A percentile compares a stretch with the other conserved stretches of the same genome.
phyloP scores from a whole-genome alignment of 2,797 vertebrate genomes.

The Hirundo rustica region DNA sequence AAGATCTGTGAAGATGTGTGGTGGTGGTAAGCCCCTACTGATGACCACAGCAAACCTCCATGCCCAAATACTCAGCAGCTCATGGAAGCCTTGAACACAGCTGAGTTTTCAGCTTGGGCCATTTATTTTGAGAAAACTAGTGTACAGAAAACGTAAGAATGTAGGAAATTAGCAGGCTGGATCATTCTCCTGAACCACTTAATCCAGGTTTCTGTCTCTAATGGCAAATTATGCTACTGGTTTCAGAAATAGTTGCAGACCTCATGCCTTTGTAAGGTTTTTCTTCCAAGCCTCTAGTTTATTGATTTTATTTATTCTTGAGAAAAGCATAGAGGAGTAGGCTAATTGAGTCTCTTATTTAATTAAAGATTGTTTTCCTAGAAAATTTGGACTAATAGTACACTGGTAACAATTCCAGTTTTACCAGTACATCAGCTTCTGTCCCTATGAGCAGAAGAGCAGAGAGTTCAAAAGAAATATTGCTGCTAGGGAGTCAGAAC shows the following conservation, averaged over 20 bases:
- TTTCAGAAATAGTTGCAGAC: background rate
- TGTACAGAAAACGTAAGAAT: background rate
- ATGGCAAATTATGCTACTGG: background rate
- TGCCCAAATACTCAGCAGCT: background rate
- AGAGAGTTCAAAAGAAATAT: background rate
- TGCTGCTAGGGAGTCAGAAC: background rate
- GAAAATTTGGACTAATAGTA: background rate
- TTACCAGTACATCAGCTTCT: background rate
- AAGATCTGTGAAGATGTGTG: background rate
- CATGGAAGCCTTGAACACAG: background rate
- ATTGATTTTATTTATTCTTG: background rate
- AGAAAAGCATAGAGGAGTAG: background rate
- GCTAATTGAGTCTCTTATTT: background rate
- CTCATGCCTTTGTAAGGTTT: background rate
- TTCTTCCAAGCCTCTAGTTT: background rate
- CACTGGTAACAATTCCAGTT: background rate
- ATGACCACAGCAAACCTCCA: background rate
- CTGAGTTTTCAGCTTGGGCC: background rate
- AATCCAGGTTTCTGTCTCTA: background rate
- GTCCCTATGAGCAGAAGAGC: background rate
- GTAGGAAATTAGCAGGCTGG: background rate
- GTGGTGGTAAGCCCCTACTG: constrained; percentile 3
- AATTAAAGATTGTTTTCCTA: background rate
- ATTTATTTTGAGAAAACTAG: background rate
- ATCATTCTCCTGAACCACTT: background rate